Evolutionary conservation across 37 sponge, comb jelly and placozoan genomes (phyloP).

Genomic region (Beroe forskalii): DNA sequence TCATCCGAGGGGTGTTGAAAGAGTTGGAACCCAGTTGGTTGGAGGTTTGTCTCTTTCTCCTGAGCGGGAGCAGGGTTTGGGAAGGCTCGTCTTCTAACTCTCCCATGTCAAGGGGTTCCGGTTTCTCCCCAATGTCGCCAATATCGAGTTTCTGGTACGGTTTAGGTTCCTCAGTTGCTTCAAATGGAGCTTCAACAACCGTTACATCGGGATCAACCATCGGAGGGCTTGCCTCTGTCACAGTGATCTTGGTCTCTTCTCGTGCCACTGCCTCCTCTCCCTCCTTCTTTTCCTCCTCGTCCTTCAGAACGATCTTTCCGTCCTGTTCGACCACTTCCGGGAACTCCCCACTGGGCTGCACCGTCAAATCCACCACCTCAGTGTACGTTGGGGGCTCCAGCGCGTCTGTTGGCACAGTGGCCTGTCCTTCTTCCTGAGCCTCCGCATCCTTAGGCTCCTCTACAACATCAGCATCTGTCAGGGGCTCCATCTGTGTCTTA

Average conservation of each 20-base stretch:
- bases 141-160: constrained; percentile 49
- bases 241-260: not conserved
- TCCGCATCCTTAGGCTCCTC: not conserved
- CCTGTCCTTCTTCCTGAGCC: not conserved
- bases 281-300: not conserved
- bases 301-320: not conserved
- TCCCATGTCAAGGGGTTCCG: constrained; percentile 48
- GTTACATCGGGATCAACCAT: not conserved
- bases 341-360: constrained; percentile 5
- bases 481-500: not conserved
- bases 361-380: constrained; percentile 45
- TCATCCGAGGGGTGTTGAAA: constrained; percentile 15
- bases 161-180: not conserved
- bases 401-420: not conserved
- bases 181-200: constrained; percentile 35
- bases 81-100: constrained; percentile 58
- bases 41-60: not conserved
- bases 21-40: not conserved
- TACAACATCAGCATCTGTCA: constrained; percentile 4
- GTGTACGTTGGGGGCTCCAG: constrained; percentile 18
- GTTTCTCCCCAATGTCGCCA: constrained; percentile 63
- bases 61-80: constrained; percentile 27
- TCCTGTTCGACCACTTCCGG: not conserved
- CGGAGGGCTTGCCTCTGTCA: not conserved
- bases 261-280: not conserved